These are phyloP conservation scores for Otus sunia DNA, from an alignment of 2,113 vertebrate species.

Conservation along the genomic window DNA sequence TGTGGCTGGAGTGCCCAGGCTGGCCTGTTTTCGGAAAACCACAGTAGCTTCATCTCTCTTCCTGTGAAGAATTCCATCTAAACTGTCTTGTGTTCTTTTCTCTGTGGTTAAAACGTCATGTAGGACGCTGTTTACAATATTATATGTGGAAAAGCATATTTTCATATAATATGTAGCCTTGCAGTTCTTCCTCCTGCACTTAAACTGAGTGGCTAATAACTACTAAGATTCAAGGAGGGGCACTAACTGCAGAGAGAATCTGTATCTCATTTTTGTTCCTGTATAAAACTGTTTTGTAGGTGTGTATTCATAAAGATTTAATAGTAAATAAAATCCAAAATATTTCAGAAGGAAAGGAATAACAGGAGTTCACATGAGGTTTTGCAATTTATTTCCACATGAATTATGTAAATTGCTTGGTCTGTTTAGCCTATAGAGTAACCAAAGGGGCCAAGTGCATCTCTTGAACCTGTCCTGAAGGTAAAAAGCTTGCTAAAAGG, in stretches of 20 bases:
- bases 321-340: background rate
- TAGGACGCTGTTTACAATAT: background rate
- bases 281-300: background rate
- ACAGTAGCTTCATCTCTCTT: background rate
- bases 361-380: background rate
- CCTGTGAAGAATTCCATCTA: background rate
- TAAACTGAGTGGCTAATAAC: background rate
- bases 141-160: background rate
- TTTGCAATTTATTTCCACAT: background rate
- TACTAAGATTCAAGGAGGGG: background rate
- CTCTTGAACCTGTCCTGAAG: background rate
- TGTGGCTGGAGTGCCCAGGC: background rate
- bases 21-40: background rate
- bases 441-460: background rate
- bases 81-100: background rate
- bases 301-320: background rate
- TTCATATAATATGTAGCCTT: background rate
- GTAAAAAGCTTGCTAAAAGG: background rate
- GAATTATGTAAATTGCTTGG: background rate
- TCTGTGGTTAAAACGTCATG: background rate
- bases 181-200: background rate
- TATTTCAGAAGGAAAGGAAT: background rate
- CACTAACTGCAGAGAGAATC: background rate
- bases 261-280: background rate
- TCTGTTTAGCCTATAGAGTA: background rate